These are phyloP conservation scores for Scolopax rusticola DNA, from an alignment of 2,797 vertebrate genomes.

Conservation along the genomic window DNA sequence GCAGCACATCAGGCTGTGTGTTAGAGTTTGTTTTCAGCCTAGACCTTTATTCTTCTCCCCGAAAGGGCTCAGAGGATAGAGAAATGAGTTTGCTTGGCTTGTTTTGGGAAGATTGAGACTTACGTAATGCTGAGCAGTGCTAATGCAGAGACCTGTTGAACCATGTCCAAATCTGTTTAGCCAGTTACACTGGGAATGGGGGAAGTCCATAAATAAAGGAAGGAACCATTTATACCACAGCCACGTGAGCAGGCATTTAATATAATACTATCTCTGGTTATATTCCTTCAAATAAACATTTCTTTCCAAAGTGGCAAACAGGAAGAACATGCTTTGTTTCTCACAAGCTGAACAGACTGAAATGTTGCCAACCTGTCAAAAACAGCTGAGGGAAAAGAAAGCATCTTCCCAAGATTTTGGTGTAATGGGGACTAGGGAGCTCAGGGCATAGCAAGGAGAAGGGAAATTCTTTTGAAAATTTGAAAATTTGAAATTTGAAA, in stretches of 20 bases:
- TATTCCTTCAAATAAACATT: neutral
- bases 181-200: neutral
- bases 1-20: neutral
- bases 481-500: neutral
- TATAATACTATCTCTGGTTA: neutral
- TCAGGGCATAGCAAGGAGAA: neutral
- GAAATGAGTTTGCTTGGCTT: neutral
- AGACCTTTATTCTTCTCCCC: neutral
- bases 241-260: neutral
- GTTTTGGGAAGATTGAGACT: neutral
- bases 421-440: neutral
- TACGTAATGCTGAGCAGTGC: neutral
- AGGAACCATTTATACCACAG: neutral
- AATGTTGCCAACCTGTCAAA: neutral
- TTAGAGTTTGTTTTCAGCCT: neutral
- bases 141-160: neutral
- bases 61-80: neutral
- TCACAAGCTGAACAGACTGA: neutral
- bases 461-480: neutral
- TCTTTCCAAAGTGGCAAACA: neutral
- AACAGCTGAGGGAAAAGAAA: neutral
- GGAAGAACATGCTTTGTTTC: neutral
- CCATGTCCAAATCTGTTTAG: neutral
- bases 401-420: neutral
- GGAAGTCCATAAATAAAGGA: neutral